A percentile compares a stretch with the other conserved stretches of the same genome.
Conservation (phyloP, 2,797 vertebrate species). For the Euphonia xanthogaster region DNA sequence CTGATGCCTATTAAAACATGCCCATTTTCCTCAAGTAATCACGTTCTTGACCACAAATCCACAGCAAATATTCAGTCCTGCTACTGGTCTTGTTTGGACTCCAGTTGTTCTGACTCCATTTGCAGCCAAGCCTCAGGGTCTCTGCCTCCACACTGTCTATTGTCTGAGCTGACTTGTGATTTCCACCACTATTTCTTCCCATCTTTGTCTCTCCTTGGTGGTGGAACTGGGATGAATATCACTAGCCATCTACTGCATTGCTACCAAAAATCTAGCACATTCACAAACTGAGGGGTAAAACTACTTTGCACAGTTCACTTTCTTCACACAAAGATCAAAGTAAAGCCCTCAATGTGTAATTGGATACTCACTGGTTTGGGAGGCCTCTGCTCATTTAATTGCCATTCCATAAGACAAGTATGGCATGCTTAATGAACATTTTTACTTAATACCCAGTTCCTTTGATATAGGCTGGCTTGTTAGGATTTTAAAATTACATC, state of each 20-base stretch:
- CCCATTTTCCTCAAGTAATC: not conserved
- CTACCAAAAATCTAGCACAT: not conserved
- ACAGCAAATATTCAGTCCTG: not conserved
- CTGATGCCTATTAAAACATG: not conserved
- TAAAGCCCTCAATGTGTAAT: not conserved
- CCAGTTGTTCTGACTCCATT: rapidly evolving
- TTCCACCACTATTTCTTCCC: not conserved
- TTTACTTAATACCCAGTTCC: not conserved
- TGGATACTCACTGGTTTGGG: not conserved
- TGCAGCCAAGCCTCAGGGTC: not conserved
- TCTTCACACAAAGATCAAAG: not conserved
- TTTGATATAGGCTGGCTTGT: not conserved
- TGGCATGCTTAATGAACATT: not conserved
- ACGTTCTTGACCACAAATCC: rapidly evolving
- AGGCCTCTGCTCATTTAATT: not conserved
- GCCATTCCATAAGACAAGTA: not conserved
- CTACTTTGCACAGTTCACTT: not conserved
- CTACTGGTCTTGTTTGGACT: not conserved
- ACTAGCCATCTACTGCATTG: not conserved
- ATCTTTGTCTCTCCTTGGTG: rapidly evolving
- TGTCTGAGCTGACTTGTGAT: not conserved
- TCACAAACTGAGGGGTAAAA: not conserved
- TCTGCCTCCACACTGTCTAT: not conserved
- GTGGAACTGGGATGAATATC: not conserved
- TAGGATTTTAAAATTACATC: not conserved